These are phyloP conservation scores for Tetraodon nigroviridis DNA, from an alignment of 2,113 vertebrate species.

Conservation along the genomic window DNA sequence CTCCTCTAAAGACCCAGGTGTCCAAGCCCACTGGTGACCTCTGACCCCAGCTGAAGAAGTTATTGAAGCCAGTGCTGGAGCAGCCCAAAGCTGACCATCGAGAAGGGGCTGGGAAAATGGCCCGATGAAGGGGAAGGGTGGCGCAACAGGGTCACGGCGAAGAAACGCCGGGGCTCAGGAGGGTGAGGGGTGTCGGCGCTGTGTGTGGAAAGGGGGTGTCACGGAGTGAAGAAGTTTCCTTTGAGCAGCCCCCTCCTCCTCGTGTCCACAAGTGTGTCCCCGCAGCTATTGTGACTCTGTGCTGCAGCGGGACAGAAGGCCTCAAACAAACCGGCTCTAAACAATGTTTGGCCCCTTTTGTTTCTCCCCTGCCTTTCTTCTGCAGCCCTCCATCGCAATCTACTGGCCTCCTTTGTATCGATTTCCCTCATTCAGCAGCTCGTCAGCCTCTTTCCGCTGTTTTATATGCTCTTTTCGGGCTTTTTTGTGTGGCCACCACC, in stretches of 20 bases:
- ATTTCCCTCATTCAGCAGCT: conserved; percentile 48
- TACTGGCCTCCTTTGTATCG: conserved; percentile 47
- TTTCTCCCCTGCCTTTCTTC: conserved; percentile 60
- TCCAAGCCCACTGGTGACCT: conserved; percentile 64
- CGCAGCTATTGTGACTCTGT: conserved; percentile 51
- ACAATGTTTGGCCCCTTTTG: conserved; percentile 64
- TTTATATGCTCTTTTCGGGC: conserved; percentile 57
- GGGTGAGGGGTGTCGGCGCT: conserved; percentile 25
- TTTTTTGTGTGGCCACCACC: conserved; percentile 11
- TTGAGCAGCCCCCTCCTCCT: conserved; percentile 43
- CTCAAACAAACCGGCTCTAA: conserved; percentile 52
- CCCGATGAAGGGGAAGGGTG: conserved; percentile 53
- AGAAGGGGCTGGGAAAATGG: conserved; percentile 71
- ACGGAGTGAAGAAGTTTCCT: conserved; percentile 43
- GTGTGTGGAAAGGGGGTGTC: conserved; percentile 31
- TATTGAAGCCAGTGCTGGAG: conserved; percentile 46
- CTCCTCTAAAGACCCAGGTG: conserved; percentile 50
- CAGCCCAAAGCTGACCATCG: conserved; percentile 49
- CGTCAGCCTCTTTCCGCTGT: conserved; percentile 52
- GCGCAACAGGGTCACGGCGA: conserved; percentile 45
- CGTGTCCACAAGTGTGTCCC: conserved; percentile 62
- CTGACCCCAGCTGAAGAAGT: conserved; percentile 58
- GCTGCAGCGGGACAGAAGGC: conserved; percentile 52
- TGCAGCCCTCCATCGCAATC: conserved; percentile 51
- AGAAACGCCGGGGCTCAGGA: conserved; percentile 26